Evolutionary conservation across 2,113 vertebrate genomes (phyloP), one percentile per base, ranked within the genome.

Genomic region (Scolopax mira): DNA sequence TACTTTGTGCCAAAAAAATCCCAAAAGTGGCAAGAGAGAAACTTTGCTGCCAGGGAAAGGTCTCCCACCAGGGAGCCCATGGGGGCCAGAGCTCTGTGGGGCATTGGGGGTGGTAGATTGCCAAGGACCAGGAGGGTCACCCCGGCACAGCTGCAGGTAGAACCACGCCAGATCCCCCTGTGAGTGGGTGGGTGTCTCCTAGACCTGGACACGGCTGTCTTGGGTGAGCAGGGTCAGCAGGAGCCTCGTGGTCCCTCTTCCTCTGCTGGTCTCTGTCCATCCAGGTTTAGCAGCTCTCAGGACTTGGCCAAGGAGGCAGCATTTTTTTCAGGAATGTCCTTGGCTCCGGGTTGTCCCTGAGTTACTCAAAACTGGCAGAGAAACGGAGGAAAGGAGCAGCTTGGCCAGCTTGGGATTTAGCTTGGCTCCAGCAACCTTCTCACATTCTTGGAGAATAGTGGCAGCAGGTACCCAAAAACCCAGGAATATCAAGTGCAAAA

Each of bases 321-420:
- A 58, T 83, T 91, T 80, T 75, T 42, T 72, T 39, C 27, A 19
- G 75, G 82, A 95, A 93, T 73, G 72, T 93, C 54, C 71, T 95
- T 89, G 90, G 79, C 85, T 81, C 60, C 12, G 57, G 55, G 30
- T 23, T 85, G 31, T 81, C 71, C 37, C 48, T 7, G 24, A 25
- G 41, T 69, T 55, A 31, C 85, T 80, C 65, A 85, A 62, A 86
- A 52, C 10, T 54, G 85, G n/a, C 42, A 2, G 11, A 72, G 70
- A 15, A 81, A 49, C 1, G 13, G 33, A 79, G 66, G 58, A 79
- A 90, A 84, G 82, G 52, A 90, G 54, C 66, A 61, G n/a, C 23
- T 62, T 74, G 70, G 46, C 11, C 35, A 15, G 54, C 16, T 66
- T 54, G 55, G 44, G 54, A 10, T 81, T 90, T 89, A 39, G 41